Evolutionary conservation across 2,888 invertebrate species (phyloP), one percentile per base, ranked within the genome.

Genomic region (Scaptomyza flava): DNA sequence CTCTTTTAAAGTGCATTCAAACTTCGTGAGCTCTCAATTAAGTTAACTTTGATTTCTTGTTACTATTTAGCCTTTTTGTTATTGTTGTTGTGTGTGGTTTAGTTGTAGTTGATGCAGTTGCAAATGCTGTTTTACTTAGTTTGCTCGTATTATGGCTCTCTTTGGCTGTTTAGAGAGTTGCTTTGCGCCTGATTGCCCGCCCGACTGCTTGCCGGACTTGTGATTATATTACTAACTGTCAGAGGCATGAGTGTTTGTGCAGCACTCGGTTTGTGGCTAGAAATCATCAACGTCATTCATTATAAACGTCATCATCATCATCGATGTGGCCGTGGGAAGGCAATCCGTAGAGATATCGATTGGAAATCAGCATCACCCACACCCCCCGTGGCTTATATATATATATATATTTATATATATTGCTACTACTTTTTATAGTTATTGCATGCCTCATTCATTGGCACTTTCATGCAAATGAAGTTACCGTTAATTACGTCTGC

Each of bases 131-230:
- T 74, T 71, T 67, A 63, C 56, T 75, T 63, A 75, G 74, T 82
- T 71, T n/a, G 79, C 79, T 71, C 71, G 79, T 63, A 73, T 81
- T 81, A 84, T 79, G 77, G 69, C 77, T 84, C 81, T 79, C 73
- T 79, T 84, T 77, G 69, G 62, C 75, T 70, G 77, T 84, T 81
- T 79, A 77, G 71, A 84, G 81, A 81, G 81, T 62, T 79, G 74
- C 66, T 69, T 50, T 72, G 69, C 51, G 66, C 48, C 51, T 53
- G 62, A 60, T 72, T 62, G 62, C 23, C 23, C 23, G 23, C 23
- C 23, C 23, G 23, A 23, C 23, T 23, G 23, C 23, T 3, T 58
- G 64, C 70, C 70, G 70, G 70, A 70, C 70, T 53, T 66, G 60
- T 69, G 81, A 81, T 84, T 84, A 79, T 68, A 79, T 81, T 81